phyloP scores from a whole-genome alignment of 2,797 vertebrate genomes.

The Sandelia bainsii region DNA sequence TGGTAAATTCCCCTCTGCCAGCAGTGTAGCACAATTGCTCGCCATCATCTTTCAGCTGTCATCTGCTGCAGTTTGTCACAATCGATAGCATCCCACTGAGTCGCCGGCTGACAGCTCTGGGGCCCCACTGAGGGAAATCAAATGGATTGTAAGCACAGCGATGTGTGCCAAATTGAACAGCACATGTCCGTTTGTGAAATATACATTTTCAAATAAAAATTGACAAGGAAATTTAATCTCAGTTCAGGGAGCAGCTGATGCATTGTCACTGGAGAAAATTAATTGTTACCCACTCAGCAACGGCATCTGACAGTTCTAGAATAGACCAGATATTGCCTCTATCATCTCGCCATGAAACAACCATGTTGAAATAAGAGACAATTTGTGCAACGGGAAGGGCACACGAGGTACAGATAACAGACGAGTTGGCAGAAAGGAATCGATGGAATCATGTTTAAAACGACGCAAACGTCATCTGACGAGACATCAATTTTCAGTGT shows the following conservation, averaged over 20 bases:
- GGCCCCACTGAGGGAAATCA: slow-evolving; percentile 65
- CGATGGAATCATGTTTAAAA: slow-evolving; percentile 54
- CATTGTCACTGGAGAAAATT: slow-evolving; percentile 70
- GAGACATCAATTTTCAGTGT: slow-evolving; percentile 31
- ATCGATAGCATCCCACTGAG: slow-evolving; percentile 49
- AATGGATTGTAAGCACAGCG: slow-evolving; percentile 56
- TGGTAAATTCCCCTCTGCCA: slow-evolving; percentile 31
- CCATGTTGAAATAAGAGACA: slow-evolving; percentile 66
- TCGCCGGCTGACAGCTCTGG: slow-evolving; percentile 61
- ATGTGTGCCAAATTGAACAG: slow-evolving; percentile 50
- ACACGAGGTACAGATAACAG: slow-evolving; percentile 26
- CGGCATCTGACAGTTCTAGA: slow-evolving; percentile 73
- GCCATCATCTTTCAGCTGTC: slow-evolving; percentile 61
- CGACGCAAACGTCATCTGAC: slow-evolving; percentile 45
- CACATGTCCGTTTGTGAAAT: slow-evolving; percentile 61
- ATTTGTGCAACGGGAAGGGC: slow-evolving; percentile 50
- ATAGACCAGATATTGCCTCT: slow-evolving; percentile 78
- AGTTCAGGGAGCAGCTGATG: slow-evolving; percentile 46
- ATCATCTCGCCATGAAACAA: slow-evolving; percentile 70
- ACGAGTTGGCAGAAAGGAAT: slow-evolving; percentile 28
- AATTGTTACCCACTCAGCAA: slow-evolving; percentile 67
- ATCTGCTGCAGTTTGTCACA: slow-evolving; percentile 62
- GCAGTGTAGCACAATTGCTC: slow-evolving; percentile 38
- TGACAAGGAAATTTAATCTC: slow-evolving; percentile 76
- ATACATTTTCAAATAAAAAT: slow-evolving; percentile 72